Conservation (phyloP, 2,797 vertebrate species). For the Phoeniculus purpureus region DNA sequence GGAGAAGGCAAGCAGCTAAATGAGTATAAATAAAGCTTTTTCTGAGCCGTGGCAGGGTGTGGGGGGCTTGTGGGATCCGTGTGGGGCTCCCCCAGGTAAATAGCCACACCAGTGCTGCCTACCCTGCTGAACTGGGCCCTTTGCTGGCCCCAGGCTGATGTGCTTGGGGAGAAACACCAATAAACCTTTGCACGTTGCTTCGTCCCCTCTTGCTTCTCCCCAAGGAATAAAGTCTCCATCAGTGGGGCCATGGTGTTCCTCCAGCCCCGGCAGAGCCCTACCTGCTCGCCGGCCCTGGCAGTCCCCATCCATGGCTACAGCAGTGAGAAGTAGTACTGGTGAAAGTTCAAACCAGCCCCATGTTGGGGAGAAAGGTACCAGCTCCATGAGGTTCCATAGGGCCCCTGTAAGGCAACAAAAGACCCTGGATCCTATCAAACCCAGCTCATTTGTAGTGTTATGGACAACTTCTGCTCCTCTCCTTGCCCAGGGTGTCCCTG, state of each 20-base stretch:
- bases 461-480: neutral
- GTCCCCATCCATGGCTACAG: neutral
- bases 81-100: neutral
- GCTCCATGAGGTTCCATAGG: neutral
- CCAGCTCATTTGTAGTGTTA: neutral
- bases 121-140: fast-evolving
- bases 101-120: fast-evolving
- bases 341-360: neutral
- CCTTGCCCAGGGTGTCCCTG: neutral
- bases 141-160: fast-evolving
- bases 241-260: neutral
- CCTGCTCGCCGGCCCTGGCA: fast-evolving
- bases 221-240: neutral
- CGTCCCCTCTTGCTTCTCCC: neutral
- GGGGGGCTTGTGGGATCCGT: fast-evolving
- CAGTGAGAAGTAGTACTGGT: too few species aligned
- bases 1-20: conserved; percentile 59
- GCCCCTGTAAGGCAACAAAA: neutral
- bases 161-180: neutral
- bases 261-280: neutral
- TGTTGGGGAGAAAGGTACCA: fast-evolving
- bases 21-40: conserved; percentile 64
- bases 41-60: neutral
- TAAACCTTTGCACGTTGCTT: neutral
- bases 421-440: fast-evolving